phyloP scores from a whole-genome alignment of 2,888 invertebrate genomes.

The Chalcis sispes region DNA sequence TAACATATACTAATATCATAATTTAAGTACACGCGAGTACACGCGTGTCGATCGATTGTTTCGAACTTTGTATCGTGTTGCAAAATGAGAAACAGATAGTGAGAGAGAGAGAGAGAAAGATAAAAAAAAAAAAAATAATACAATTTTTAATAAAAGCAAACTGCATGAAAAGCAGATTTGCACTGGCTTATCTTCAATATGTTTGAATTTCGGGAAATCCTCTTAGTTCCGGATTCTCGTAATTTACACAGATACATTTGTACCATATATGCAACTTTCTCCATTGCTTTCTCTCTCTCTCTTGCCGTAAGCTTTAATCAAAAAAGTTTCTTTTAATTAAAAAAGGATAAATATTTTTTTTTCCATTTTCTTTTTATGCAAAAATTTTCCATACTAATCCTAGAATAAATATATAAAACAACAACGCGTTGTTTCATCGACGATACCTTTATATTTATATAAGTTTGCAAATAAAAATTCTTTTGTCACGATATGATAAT shows the following conservation, averaged over 20 bases:
- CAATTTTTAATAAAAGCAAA: background rate
- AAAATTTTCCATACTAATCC: too few species aligned
- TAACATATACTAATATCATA: background rate
- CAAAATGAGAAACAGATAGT: background rate
- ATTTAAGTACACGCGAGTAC: background rate
- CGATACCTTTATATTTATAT: too few species aligned
- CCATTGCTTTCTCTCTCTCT: background rate
- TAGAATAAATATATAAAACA: too few species aligned
- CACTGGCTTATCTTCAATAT: slow-evolving; percentile 22
- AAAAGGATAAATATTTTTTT: too few species aligned
- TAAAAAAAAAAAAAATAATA: too few species aligned
- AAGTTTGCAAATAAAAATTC: too few species aligned
- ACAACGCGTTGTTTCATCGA: too few species aligned
- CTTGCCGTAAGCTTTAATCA: too few species aligned
- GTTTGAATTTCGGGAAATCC: slow-evolving; percentile 22
- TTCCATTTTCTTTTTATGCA: too few species aligned
- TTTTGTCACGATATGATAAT: too few species aligned
- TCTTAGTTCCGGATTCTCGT: slow-evolving; percentile 12
- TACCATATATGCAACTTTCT: too few species aligned
- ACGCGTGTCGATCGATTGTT: background rate
- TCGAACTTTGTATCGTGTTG: background rate
- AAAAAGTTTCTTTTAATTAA: too few species aligned
- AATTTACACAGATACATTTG: slow-evolving; percentile 15
- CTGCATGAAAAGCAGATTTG: slow-evolving; percentile 22
- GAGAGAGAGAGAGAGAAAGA: background rate